Base-by-base conservation (phyloP, 1,140 invertebrate species). In the Venturia canescens region DNA sequence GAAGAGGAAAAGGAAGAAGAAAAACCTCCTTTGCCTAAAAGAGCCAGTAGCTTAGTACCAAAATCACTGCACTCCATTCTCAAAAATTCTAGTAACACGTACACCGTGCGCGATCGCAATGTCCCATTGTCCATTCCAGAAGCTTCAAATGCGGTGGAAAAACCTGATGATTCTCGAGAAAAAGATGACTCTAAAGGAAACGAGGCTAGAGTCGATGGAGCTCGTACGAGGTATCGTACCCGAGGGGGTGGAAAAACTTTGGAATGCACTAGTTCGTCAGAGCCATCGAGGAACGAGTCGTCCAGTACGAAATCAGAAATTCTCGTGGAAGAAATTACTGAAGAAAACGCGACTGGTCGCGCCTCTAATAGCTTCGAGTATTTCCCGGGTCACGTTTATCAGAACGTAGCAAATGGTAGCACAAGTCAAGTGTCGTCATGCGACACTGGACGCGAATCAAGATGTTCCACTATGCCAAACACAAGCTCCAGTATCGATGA, bases 311-410 rank as follows among this genome's bases (percentile, higher is more conserved):
- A 15, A 18, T 44, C 27, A 2, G 75, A 77, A 60, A 60, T 44
- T n/a, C 53, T 31, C 6, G n/a, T 66, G 16, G 75, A 23, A 2
- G 76, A 80, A n/a, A 38, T 31, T 4, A 63, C 53, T 23, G 78
- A 69, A 9, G 90, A 90, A 71, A 88, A 90, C 78, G 83, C 88
- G 18, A 86, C 88, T 2, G 92, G 90, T 26, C 83, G 89, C 81
- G 91, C 90, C 2, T 83, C 83, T 0, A 92, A 93, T 69, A 93
- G 92, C 83, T 93, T 93, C 80, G 92, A 93, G 48, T 93, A 93
- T 83, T 90, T 93, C 60, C 92, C 92, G 9, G 91, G 92, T 5
- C 89, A 92, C 72, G 84, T 90, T 7, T 93, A 92, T 78, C 90
- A 92, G 77, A 91, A 91, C 44, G 85, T 89, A 0, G 81, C 85